A percentile compares a stretch with the other conserved stretches of the same genome.
phyloP scores from a whole-genome alignment of 2,113 vertebrate species.

The Girardinichthys multiradiatus region DNA sequence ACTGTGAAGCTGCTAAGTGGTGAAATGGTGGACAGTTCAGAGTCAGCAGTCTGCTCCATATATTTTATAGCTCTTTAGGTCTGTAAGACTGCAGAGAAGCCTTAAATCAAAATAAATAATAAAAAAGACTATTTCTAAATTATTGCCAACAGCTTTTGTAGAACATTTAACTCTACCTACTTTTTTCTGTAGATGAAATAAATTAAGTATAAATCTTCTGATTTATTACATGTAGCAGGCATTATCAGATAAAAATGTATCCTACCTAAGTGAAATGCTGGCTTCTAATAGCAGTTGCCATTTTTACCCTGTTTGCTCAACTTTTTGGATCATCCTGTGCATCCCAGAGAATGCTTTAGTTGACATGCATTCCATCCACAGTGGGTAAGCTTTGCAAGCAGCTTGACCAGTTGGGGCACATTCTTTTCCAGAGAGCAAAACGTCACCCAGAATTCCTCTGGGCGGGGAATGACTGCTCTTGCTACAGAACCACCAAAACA shows the following conservation, averaged over 20 bases:
- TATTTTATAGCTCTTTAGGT: constrained; percentile 5
- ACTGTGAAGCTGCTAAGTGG: constrained; percentile 13
- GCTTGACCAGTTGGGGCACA: constrained; percentile 61
- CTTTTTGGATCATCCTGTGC: neutral
- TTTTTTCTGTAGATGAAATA: too few relatives aligned
- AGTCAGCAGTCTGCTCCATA: constrained; percentile 25
- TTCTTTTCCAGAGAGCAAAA: constrained; percentile 38
- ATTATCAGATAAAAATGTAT: neutral
- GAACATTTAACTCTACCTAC: neutral
- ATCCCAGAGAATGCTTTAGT: neutral
- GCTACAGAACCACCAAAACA: constrained; percentile 1
- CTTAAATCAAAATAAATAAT: neutral
- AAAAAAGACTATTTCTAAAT: neutral
- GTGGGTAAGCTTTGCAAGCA: constrained; percentile 43
- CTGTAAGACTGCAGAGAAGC: neutral
- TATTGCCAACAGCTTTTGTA: neutral
- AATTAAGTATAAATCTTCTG: too few relatives aligned
- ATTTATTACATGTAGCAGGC: too few relatives aligned
- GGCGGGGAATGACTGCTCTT: neutral
- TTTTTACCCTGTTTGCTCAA: neutral
- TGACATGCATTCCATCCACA: constrained; percentile 30
- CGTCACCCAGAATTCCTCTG: constrained; percentile 47
- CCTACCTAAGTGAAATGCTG: neutral
- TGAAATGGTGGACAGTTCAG: constrained; percentile 5
- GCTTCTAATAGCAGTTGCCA: neutral